Base-by-base conservation (phyloP, 2,888 invertebrate genomes). In the Dryococelus australis region DNA sequence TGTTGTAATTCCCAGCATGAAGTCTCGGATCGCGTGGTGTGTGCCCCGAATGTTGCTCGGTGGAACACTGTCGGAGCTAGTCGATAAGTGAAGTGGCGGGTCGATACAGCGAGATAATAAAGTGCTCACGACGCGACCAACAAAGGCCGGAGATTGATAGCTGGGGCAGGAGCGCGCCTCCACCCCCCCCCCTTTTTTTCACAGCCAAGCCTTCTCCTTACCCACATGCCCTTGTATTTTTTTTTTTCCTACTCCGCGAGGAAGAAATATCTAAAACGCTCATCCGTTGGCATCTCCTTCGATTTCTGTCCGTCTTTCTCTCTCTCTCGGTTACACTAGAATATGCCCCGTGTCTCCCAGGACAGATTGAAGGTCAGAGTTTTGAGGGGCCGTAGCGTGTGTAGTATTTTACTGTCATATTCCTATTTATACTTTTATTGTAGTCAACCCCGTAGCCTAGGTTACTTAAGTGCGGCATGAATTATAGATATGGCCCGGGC, bases 81-180 rank as follows among this genome's bases (percentile, higher is more conserved):
- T 65, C 65, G 65, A 65, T 65, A 65, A 10, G 65, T n/a, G 65
- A n/a, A 65, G 65, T n/a, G 65, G 8, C 8, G 65, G 65, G 16
- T 65, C 65, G 65, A 65, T 65, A 65, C 65, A 20, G 13, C 24
- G 65, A n/a, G 65, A 10, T 65, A 65, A 65, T 65, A 65, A 65
- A 65, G 65, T 24, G 65, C 65, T 65, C 65, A 9, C n/a, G 65
- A 65, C 65, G 65, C 65, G 20, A 16, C 65, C 65, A 65, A 65
- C 65, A 65, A 65, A 65, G 65, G 24, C 65, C n/a, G 65, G 65
- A 65, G 65, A 65, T 65, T 65, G 65, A 65, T 65, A 65, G 65
- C 65, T n/a, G 8, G 24, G 20, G 24, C 65, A n/a, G 65, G 24
- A 65, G 65, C 1, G n/a, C n/a, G 20, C 24, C 65, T 65, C 65